Conservation (phyloP, 2,888 invertebrate genomes). For the Harpalus rufipes region DNA sequence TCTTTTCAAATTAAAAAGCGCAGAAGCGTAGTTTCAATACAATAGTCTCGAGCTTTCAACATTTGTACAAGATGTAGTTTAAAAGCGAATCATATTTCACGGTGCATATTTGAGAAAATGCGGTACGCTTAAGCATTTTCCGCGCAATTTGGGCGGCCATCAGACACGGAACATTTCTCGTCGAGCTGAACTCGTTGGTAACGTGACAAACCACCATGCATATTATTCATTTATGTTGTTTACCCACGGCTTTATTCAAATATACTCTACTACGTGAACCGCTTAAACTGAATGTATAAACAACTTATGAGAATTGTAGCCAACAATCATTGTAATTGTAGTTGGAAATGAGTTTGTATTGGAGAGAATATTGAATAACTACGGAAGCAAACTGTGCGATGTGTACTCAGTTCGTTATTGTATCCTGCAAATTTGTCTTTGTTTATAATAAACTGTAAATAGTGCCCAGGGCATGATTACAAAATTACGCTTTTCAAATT, state of each 20-base stretch:
- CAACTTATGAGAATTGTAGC: neutral
- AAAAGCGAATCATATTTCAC: neutral
- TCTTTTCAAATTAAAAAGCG: neutral
- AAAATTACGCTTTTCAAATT: too few species aligned
- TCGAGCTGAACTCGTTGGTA: neutral
- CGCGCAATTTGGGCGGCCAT: neutral
- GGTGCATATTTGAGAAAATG: neutral
- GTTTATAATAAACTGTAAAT: too few species aligned
- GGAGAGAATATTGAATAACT: neutral
- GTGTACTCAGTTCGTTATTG: neutral
- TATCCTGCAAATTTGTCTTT: neutral
- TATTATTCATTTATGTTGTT: neutral
- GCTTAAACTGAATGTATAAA: neutral
- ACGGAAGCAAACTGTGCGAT: neutral
- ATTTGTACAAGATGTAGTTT: neutral
- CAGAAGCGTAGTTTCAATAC: neutral
- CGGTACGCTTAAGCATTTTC: neutral
- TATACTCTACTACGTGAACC: neutral
- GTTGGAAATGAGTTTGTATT: neutral
- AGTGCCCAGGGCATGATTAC: too few species aligned
- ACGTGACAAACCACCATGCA: neutral
- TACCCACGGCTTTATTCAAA: neutral
- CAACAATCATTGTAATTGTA: neutral
- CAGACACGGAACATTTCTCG: neutral
- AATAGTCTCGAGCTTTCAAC: neutral